A percentile compares a stretch with the other conserved stretches of the same genome.
Evolutionary conservation across 2,113 vertebrate genomes (phyloP).

Genomic region (Lophotis ruficrista): DNA sequence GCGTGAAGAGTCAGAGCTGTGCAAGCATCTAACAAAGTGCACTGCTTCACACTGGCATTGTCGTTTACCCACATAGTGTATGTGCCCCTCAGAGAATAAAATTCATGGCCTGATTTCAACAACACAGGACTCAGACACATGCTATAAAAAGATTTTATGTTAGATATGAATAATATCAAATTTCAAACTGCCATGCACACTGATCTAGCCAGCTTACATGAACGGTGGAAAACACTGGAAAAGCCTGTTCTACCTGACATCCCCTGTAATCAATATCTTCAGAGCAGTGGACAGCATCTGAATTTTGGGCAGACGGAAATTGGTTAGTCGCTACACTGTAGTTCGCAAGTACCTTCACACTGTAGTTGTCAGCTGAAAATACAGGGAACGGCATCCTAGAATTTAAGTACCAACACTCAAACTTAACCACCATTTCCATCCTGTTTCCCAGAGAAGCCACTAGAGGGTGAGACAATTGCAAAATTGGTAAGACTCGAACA

Average conservation of each 20-base stretch:
- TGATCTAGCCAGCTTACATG: background rate
- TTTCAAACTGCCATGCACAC: background rate
- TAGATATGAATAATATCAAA: background rate
- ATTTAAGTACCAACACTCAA: background rate
- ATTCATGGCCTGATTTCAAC: background rate
- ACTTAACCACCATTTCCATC: background rate
- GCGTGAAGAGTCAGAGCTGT: background rate
- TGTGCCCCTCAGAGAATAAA: background rate
- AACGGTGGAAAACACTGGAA: background rate
- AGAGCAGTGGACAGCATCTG: background rate
- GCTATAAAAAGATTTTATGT: background rate
- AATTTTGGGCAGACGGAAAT: background rate
- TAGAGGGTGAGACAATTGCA: conserved; percentile 63
- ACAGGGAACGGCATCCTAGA: background rate
- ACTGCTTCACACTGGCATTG: background rate
- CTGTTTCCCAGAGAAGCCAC: conserved; percentile 40
- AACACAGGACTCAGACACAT: background rate
- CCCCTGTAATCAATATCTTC: background rate
- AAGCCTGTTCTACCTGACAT: background rate
- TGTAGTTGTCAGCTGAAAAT: background rate
- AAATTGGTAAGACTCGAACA: background rate
- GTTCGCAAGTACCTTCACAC: background rate
- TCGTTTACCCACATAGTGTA: background rate
- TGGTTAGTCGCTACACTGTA: background rate
- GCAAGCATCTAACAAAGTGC: background rate